phyloP scores from a whole-genome alignment of 2,888 invertebrate species.

The Harmothoe impar region DNA sequence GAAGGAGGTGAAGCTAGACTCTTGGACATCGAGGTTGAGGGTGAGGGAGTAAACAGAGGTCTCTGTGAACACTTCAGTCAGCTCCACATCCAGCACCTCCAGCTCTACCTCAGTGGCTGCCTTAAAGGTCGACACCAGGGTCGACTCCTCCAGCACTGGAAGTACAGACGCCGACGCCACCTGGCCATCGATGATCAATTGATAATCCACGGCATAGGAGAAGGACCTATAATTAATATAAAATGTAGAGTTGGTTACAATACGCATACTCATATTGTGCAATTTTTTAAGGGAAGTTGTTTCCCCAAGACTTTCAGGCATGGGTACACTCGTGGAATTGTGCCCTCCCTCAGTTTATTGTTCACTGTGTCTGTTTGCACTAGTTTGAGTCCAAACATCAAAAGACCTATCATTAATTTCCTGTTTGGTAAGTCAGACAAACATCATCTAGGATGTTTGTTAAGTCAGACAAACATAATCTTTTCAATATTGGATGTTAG shows the following conservation, averaged over 20 bases:
- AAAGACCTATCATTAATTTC: too few relatives aligned
- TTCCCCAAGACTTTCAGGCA: too few relatives aligned
- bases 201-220: slow-evolving; percentile 40
- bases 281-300: too few relatives aligned
- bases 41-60: neutral
- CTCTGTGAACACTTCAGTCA: slow-evolving; percentile 4
- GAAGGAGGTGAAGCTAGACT: neutral
- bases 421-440: too few relatives aligned
- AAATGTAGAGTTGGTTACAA: neutral
- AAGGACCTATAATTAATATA: neutral
- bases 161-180: neutral
- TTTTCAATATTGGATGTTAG: too few relatives aligned
- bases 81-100: neutral
- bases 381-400: too few relatives aligned
- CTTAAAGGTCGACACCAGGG: neutral
- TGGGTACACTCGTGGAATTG: too few relatives aligned
- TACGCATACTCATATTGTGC: too few relatives aligned
- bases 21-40: slow-evolving; percentile 34
- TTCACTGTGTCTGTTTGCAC: too few relatives aligned
- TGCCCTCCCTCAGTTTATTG: too few relatives aligned
- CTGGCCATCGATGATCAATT: neutral
- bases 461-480: too few relatives aligned
- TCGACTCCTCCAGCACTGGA: neutral
- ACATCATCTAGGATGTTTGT: too few relatives aligned
- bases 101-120: neutral